Evolutionary conservation across 2,113 vertebrate genomes (phyloP).

Genomic region (Drymodes brunneopygia): DNA sequence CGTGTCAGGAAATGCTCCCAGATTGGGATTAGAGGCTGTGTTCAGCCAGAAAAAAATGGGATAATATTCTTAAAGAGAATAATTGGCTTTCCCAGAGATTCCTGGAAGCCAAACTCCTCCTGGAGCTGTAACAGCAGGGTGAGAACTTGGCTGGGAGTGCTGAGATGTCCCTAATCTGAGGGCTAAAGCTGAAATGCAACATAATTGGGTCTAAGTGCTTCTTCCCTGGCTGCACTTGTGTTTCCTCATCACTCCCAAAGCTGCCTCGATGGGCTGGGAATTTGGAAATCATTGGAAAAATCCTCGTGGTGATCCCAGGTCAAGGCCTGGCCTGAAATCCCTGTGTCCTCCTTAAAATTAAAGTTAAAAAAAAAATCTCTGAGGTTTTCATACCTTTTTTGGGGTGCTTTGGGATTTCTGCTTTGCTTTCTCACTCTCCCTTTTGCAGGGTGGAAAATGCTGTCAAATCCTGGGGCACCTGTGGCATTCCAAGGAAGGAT

Average conservation of each 20-base stretch:
- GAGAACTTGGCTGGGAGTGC: neutral
- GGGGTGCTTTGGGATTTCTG: neutral
- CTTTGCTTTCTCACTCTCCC: neutral
- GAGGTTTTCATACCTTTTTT: neutral
- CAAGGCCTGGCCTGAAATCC: neutral
- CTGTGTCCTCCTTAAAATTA: neutral
- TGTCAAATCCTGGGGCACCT: neutral
- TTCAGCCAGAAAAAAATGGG: neutral
- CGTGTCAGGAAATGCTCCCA: neutral
- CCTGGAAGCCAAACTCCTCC: neutral
- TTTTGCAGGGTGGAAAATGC: neutral
- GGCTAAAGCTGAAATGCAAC: neutral
- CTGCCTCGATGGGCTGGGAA: neutral
- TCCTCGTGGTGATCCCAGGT: neutral
- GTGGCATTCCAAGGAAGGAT: neutral
- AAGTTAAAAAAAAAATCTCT: neutral
- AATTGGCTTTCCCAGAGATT: neutral
- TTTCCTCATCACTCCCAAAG: neutral
- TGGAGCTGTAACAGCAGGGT: neutral
- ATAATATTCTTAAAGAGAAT: slow-evolving; percentile 21
- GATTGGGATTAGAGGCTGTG: neutral
- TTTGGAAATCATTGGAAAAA: neutral
- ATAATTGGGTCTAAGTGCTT: slow-evolving; percentile 4
- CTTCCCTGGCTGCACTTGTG: neutral
- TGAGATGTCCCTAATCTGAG: slow-evolving; percentile 26